Percentiles rank a stretch among this genome's conserved stretches.
These are phyloP conservation scores for Scomberomorus guttatus DNA, from an alignment of 2,797 vertebrate genomes.

Conservation along the genomic window DNA sequence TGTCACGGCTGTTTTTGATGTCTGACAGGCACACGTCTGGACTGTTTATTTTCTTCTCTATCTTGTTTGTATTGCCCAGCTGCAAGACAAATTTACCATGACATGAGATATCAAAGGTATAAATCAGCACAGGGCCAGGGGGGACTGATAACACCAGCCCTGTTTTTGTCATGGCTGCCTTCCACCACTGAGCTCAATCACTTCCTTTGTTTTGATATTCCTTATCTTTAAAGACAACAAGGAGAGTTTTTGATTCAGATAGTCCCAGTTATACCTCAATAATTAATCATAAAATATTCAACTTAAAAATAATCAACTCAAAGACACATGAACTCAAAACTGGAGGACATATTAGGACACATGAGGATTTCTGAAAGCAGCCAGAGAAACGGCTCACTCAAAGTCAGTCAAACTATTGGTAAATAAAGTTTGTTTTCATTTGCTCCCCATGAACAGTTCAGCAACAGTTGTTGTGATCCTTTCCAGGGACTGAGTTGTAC, in stretches of 20 bases:
- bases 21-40: constrained; percentile 30
- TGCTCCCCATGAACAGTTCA: constrained; percentile 27
- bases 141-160: constrained; percentile 14
- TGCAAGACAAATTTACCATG: constrained; percentile 37
- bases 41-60: not conserved
- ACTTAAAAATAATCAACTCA: constrained; percentile 7
- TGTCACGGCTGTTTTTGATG: constrained; percentile 32
- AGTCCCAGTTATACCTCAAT: not conserved
- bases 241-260: not conserved
- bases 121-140: constrained; percentile 24
- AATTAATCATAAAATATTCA: not conserved
- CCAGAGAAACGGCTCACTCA: not conserved
- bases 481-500: constrained; percentile 27
- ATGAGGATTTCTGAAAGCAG: constrained; percentile 13
- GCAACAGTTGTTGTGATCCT: constrained; percentile 29
- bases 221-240: constrained; percentile 16
- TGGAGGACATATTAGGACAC: not conserved
- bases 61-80: constrained; percentile 42
- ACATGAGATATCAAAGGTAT: constrained; percentile 25
- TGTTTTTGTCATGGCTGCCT: constrained; percentile 2
- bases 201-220: constrained; percentile 19
- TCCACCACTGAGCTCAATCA: constrained; percentile 3
- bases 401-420: constrained; percentile 23
- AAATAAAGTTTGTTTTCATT: constrained; percentile 64
- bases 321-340: not conserved